Conservation (phyloP, 23 tunicate species). For the Styela plicata region DNA sequence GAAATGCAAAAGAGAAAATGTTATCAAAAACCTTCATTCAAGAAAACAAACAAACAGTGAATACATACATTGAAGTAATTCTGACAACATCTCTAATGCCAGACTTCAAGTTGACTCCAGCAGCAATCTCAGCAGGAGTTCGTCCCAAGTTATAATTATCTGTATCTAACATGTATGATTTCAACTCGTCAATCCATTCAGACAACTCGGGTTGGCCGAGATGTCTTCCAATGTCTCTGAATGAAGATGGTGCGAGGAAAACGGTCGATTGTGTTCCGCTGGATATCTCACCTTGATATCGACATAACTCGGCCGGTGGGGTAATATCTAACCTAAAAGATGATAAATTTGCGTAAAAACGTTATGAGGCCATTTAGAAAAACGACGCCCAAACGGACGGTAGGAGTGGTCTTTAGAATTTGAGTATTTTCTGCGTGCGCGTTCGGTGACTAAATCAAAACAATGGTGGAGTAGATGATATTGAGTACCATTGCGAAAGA, state of each 20-base stretch:
- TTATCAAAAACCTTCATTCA: no score
- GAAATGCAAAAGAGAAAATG: no score
- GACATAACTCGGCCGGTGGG: slow-evolving; percentile 33
- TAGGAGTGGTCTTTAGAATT: no score
- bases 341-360: no score
- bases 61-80: slow-evolving; percentile 12
- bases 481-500: no score
- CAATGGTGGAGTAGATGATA: no score
- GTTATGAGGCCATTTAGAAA: background rate
- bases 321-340: slow-evolving; percentile 32
- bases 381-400: no score
- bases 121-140: background rate
- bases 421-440: no score
- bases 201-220: slow-evolving; percentile 40
- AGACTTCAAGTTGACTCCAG: background rate
- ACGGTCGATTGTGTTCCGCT: slow-evolving; percentile 29
- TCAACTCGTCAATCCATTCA: background rate
- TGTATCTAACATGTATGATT: background rate
- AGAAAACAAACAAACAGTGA: no score
- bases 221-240: slow-evolving; percentile 50
- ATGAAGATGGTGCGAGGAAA: slow-evolving; percentile 56
- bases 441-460: no score
- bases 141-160: background rate
- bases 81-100: slow-evolving; percentile 28
- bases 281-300: background rate